Evolutionary conservation across 2,113 vertebrate species (phyloP).

Genomic region (Silurus meridionalis): DNA sequence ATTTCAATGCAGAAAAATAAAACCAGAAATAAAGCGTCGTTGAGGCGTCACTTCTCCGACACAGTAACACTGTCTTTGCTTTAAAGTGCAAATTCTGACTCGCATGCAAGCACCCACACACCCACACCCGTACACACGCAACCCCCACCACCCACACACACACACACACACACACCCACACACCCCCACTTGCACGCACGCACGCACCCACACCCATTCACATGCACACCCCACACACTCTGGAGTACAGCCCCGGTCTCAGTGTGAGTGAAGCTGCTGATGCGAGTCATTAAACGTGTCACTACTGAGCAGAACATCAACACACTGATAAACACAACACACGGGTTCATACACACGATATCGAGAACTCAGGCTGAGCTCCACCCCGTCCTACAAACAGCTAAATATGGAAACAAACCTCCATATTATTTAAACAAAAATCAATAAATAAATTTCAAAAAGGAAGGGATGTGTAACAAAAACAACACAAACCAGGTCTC

Average conservation of each 20-base stretch:
- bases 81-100: conserved; percentile 80
- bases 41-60: conserved; percentile 25
- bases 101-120: conserved; percentile 61
- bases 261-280: no score
- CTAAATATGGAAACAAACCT: background rate
- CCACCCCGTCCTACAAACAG: background rate
- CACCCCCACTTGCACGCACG: background rate
- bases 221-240: no score
- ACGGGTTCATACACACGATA: no score
- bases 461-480: background rate
- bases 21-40: conserved; percentile 14
- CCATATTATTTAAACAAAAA: background rate
- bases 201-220: no score
- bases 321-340: no score
- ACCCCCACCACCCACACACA: background rate
- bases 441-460: background rate
- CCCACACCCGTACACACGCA: conserved; percentile 54
- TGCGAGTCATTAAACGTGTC: no score
- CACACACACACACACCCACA: background rate
- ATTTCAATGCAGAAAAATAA: conserved; percentile 52
- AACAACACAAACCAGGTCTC: background rate
- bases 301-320: no score
- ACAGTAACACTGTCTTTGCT: conserved; percentile 55
- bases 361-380: background rate
- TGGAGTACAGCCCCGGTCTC: no score